Conservation (phyloP, 2,888 invertebrate genomes). For the Acleris sparsana region DNA sequence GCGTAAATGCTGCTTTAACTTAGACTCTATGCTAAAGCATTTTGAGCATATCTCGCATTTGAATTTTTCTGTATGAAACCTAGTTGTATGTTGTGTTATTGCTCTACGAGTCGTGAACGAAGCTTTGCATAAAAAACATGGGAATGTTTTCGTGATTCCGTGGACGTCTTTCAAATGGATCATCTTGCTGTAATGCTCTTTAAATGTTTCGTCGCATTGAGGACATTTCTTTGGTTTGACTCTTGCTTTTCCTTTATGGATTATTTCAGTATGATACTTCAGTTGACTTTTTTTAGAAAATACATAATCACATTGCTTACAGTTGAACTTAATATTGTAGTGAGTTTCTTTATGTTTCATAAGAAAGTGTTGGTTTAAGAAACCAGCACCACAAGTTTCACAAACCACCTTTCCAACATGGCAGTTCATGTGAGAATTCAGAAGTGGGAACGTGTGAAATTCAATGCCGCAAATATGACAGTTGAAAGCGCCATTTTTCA, state of each 20-base stretch:
- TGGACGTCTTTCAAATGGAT: slow-evolving; percentile 56
- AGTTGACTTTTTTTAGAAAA: slow-evolving; percentile 70
- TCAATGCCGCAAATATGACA: slow-evolving; percentile 57
- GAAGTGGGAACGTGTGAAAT: slow-evolving; percentile 53
- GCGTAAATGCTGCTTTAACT: slow-evolving; percentile 69
- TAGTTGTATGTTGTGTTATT: slow-evolving; percentile 58
- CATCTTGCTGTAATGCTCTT: slow-evolving; percentile 60
- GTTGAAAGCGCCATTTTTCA: slow-evolving; percentile 46
- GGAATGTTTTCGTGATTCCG: slow-evolving; percentile 51
- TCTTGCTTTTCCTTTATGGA: slow-evolving; percentile 56
- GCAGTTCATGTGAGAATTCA: slow-evolving; percentile 59
- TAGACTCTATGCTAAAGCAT: slow-evolving; percentile 70
- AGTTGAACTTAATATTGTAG: slow-evolving; percentile 47
- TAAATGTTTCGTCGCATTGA: slow-evolving; percentile 54
- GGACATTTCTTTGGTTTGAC: slow-evolving; percentile 54
- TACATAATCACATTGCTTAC: slow-evolving; percentile 63
- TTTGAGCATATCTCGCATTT: slow-evolving; percentile 73
- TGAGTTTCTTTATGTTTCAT: slow-evolving; percentile 59
- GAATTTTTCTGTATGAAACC: slow-evolving; percentile 67
- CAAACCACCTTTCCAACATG: slow-evolving; percentile 65
- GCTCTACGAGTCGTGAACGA: slow-evolving; percentile 52
- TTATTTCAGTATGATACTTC: slow-evolving; percentile 67
- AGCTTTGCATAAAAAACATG: slow-evolving; percentile 54
- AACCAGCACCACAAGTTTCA: slow-evolving; percentile 61
- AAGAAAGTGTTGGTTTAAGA: slow-evolving; percentile 55